A percentile compares a stretch with the other conserved stretches of the same genome.
These are phyloP conservation scores for Oasisia sp. DNA, from an alignment of 2,888 invertebrate species.

Conservation along the genomic window DNA sequence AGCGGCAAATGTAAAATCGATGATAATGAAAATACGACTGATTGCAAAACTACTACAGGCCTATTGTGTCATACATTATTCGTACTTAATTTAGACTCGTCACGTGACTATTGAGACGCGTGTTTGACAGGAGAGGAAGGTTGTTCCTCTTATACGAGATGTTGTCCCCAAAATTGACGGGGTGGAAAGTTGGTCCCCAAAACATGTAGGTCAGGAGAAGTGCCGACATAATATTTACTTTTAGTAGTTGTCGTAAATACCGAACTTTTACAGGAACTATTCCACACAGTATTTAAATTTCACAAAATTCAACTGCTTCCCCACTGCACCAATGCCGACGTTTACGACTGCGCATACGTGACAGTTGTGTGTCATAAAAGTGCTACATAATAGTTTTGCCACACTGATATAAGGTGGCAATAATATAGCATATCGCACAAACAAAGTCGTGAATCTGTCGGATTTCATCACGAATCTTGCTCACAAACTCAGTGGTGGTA, in stretches of 20 bases:
- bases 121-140: too few species aligned
- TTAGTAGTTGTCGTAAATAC: not conserved
- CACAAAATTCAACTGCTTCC: not conserved
- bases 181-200: too few species aligned
- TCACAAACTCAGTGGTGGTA: not conserved
- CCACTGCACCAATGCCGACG: not conserved
- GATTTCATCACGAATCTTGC: not conserved
- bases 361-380: not conserved
- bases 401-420: not conserved
- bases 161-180: too few species aligned
- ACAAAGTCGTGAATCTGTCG: slow-evolving; percentile 12
- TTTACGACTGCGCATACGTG: not conserved
- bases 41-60: too few species aligned
- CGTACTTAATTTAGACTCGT: too few species aligned
- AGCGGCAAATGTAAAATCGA: too few species aligned
- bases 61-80: too few species aligned
- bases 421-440: not conserved
- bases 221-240: too few species aligned
- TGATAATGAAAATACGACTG: too few species aligned
- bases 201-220: too few species aligned
- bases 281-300: not conserved
- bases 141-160: too few species aligned
- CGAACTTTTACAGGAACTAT: not conserved
- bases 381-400: not conserved
- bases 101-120: too few species aligned